Evolutionary conservation across 2,888 invertebrate genomes (phyloP).

Genomic region (Phragmatobia fuliginosa): DNA sequence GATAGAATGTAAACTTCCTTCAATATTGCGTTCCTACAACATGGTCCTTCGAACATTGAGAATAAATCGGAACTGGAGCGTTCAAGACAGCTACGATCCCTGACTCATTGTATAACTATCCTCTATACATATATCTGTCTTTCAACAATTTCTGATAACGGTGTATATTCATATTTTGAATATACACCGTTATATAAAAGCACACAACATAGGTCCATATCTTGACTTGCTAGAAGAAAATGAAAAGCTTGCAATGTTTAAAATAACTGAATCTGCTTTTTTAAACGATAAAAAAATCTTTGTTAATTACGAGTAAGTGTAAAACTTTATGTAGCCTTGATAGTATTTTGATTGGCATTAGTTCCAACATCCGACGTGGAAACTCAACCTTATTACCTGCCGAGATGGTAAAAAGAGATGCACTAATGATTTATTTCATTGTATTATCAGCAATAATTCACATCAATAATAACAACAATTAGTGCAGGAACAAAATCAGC

Average conservation of each 20-base stretch:
- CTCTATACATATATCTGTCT: not conserved
- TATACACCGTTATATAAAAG: too few species aligned
- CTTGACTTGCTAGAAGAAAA: not conserved
- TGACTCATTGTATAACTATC: not conserved
- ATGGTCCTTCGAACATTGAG: not conserved
- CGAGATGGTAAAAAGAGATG: slow-evolving; percentile 4
- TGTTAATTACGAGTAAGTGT: too few species aligned
- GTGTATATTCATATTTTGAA: too few species aligned
- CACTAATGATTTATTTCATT: slow-evolving; percentile 8
- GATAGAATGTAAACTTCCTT: slow-evolving; percentile 30
- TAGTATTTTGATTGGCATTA: too few species aligned
- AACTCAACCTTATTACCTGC: not conserved
- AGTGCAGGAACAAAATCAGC: slow-evolving; percentile 54
- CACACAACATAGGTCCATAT: too few species aligned
- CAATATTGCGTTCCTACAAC: slow-evolving; percentile 2
- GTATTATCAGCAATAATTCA: slow-evolving; percentile 30
- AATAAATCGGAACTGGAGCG: not conserved
- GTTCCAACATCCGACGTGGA: not conserved
- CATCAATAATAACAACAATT: slow-evolving; percentile 41
- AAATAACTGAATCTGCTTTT: not conserved
- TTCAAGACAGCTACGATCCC: not conserved
- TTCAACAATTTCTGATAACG: not conserved
- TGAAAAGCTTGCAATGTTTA: not conserved
- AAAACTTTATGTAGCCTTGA: too few species aligned
- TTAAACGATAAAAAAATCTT: too few species aligned